Percentiles rank a stretch among this genome's conserved stretches.
Conservation (phyloP, 2,888 invertebrate species). For the Dascillus cervinus region DNA sequence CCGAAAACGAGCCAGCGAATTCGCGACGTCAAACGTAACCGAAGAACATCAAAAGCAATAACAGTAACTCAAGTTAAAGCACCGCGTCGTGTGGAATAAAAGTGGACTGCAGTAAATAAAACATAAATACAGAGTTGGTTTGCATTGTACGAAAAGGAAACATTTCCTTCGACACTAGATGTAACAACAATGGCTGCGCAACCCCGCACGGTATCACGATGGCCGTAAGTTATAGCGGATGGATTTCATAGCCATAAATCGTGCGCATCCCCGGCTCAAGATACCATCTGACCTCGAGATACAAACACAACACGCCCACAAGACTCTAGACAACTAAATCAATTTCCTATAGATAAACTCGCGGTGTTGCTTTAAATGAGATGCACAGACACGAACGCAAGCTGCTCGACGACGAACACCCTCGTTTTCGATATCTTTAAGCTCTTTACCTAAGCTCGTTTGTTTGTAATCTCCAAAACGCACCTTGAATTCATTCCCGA, state of each 20-base stretch:
- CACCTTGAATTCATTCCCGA: too few relatives aligned
- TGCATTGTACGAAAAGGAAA: too few relatives aligned
- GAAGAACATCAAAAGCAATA: too few relatives aligned
- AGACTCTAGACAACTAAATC: conserved; percentile 44
- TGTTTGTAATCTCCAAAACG: too few relatives aligned
- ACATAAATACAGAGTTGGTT: too few relatives aligned
- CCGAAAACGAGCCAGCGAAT: too few relatives aligned
- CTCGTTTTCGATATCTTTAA: conserved; percentile 1
- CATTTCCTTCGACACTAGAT: conserved; percentile 17
- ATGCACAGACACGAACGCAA: conserved; percentile 30
- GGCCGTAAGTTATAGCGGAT: conserved; percentile 37
- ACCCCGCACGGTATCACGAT: conserved; percentile 30
- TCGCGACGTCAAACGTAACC: too few relatives aligned
- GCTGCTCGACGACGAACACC: conserved; percentile 12
- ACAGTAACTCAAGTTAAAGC: too few relatives aligned
- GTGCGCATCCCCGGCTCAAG: conserved; percentile 34
- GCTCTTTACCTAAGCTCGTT: too few relatives aligned
- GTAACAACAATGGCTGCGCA: conserved; percentile 22
- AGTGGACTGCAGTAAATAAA: too few relatives aligned
- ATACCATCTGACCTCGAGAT: conserved; percentile 37
- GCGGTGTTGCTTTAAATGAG: conserved; percentile 27
- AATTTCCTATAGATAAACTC: conserved; percentile 33
- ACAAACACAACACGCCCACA: conserved; percentile 43
- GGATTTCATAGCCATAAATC: conserved; percentile 40
- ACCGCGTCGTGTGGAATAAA: too few relatives aligned